Base-by-base conservation (phyloP, 2,797 vertebrate species). In the Peromyscus attwateri region DNA sequence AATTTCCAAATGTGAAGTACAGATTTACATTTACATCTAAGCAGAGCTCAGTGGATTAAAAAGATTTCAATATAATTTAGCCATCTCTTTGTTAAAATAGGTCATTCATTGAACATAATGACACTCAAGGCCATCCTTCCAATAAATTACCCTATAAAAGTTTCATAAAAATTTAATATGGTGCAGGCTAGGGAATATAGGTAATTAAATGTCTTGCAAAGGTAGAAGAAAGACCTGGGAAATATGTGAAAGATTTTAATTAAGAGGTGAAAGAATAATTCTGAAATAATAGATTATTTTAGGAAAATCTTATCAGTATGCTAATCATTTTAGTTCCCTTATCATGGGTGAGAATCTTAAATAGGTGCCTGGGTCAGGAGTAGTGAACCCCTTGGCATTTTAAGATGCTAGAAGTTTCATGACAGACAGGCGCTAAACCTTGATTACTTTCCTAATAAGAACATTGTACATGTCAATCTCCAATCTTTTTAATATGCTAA, bases 381-480 rank as follows among this genome's bases (percentile, higher is more conserved):
- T 40, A 98, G 71, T 25, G 68, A 96, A 60, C 64, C 68, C 93
- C 89, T 94, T 88, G 90, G 87, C 3, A 1, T 90, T 52, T 93
- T 94, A 71, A 81, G 85, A 77, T 66, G 49, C 96, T 94, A 92
- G 40, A 82, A 37, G 92, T 98, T 95, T 91, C 64, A 71, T 90
- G 90, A 94, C 4, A 96, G 49, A 95, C 29, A 95, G 2, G 37
- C 77, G 96, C 75, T 96, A 98, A 98, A 95, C 57, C 93, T 98
- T 98, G 94, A 98, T 98, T 98, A 98, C 43, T 98, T 98, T 96
- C 82, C 92, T 94, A 88, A 97, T 98, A 98, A 97, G 81, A 97
- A 91, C 31, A 90, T 27, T 94, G 90, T 52, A 93, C 93, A 97
- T 97, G 77, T 98, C 97, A 97, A 80, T 97, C 93, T 97, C 92